A percentile compares a stretch with the other conserved stretches of the same genome.
phyloP scores from a whole-genome alignment of 2,888 invertebrate genomes.

The Clostera curtula region DNA sequence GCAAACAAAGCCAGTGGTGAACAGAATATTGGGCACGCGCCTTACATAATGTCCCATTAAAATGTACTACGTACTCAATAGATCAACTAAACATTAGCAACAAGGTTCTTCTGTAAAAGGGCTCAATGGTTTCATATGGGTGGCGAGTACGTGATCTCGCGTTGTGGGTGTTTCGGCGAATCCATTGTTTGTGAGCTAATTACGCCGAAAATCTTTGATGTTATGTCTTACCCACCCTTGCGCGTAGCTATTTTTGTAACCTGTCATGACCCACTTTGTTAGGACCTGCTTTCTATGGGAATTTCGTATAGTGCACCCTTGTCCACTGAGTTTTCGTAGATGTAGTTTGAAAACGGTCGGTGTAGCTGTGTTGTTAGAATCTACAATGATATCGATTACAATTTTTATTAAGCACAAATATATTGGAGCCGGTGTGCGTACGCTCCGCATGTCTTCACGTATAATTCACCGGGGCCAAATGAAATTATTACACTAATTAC shows the following conservation, averaged over 20 bases:
- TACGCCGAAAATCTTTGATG: slow-evolving; percentile 40
- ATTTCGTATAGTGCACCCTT: no score
- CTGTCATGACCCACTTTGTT: no score
- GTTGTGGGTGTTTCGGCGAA: slow-evolving; percentile 35
- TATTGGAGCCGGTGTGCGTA: slow-evolving; percentile 22
- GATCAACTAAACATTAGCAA: slow-evolving; percentile 29
- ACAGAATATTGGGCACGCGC: slow-evolving; percentile 32
- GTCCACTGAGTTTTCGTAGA: no score
- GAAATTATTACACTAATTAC: slow-evolving; percentile 70
- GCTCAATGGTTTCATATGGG: slow-evolving; percentile 23
- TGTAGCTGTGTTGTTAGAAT: slow-evolving; percentile 22
- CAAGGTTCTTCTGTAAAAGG: slow-evolving; percentile 46
- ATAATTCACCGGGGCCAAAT: slow-evolving; percentile 50
- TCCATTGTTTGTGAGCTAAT: slow-evolving; percentile 36
- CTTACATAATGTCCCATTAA: slow-evolving; percentile 26
- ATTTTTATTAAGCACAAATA: slow-evolving; percentile 24
- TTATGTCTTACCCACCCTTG: slow-evolving; percentile 40
- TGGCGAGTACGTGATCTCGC: slow-evolving; percentile 32
- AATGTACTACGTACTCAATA: slow-evolving; percentile 27
- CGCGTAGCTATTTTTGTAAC: no score
- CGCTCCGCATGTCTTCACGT: slow-evolving; percentile 41
- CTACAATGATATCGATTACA: slow-evolving; percentile 23
- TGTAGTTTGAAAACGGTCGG: no score
- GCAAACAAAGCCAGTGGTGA: slow-evolving; percentile 32
- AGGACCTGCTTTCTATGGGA: no score